Conservation (phyloP, 2,113 vertebrate species). For the Prionailurus viverrinus region DNA sequence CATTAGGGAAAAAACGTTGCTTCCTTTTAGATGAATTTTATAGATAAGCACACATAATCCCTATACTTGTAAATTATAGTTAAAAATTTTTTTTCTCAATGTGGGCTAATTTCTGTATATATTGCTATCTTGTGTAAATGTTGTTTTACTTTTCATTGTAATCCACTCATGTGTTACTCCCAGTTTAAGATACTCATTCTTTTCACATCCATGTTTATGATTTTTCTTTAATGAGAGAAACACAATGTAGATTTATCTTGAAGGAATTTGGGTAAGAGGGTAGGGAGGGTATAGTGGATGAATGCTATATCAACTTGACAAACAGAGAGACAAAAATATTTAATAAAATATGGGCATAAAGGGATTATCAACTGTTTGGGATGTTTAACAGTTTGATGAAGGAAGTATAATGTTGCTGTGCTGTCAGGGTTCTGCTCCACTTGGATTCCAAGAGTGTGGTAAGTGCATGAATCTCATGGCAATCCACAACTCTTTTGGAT, state of each 20-base stretch:
- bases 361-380: background rate
- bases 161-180: background rate
- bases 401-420: background rate
- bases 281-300: background rate
- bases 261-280: background rate
- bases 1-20: background rate
- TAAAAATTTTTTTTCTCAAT: background rate
- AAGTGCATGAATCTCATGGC: background rate
- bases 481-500: background rate
- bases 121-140: background rate
- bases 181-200: background rate
- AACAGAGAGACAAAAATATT: background rate
- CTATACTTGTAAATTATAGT: background rate
- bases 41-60: background rate
- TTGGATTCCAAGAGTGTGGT: background rate
- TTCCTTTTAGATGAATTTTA: slow-evolving; percentile 1
- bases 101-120: background rate
- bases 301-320: background rate
- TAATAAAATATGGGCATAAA: background rate
- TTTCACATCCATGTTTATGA: background rate
- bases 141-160: background rate
- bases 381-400: background rate
- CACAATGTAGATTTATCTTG: background rate
- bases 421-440: background rate
- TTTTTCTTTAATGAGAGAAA: slow-evolving; percentile 19